Evolutionary conservation across 2,888 invertebrate genomes (phyloP).

Genomic region (Spodoptera exigua): DNA sequence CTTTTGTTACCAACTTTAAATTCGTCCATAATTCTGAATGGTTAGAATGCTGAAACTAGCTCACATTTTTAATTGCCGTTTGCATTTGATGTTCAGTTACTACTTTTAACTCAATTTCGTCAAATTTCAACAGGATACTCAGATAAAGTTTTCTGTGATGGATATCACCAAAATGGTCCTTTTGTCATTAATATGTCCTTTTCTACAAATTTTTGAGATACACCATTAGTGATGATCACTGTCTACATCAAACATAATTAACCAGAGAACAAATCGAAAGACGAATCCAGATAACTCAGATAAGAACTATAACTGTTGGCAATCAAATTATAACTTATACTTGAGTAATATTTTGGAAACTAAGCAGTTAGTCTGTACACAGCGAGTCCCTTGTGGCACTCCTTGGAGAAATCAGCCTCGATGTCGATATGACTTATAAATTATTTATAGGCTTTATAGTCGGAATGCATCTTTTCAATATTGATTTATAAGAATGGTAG

Average conservation of each 20-base stretch:
- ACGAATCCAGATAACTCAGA: slow-evolving; percentile 9
- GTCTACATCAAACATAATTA: too few relatives aligned
- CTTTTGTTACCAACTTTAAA: slow-evolving; percentile 12
- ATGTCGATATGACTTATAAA: slow-evolving; percentile 34
- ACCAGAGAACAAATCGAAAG: not conserved
- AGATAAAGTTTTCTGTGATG: too few relatives aligned
- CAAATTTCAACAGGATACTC: too few relatives aligned
- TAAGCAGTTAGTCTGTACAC: slow-evolving; percentile 26
- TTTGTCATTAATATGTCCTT: not conserved
- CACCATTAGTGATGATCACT: not conserved
- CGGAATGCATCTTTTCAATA: slow-evolving; percentile 24
- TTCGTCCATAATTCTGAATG: slow-evolving; percentile 6
- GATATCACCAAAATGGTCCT: too few relatives aligned
- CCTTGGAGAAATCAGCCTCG: slow-evolving; percentile 46
- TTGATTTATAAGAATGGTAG: not conserved
- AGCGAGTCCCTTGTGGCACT: slow-evolving; percentile 43
- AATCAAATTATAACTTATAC: slow-evolving; percentile 49
- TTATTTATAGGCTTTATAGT: slow-evolving; percentile 12
- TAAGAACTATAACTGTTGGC: slow-evolving; percentile 18
- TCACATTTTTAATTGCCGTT: not conserved
- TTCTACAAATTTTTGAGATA: not conserved
- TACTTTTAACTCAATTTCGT: not conserved
- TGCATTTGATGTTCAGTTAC: slow-evolving; percentile 9
- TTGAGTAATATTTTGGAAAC: slow-evolving; percentile 40
- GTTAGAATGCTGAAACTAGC: slow-evolving; percentile 7